Conservation (phyloP, 1,140 invertebrate species). For the Patella vulgata region DNA sequence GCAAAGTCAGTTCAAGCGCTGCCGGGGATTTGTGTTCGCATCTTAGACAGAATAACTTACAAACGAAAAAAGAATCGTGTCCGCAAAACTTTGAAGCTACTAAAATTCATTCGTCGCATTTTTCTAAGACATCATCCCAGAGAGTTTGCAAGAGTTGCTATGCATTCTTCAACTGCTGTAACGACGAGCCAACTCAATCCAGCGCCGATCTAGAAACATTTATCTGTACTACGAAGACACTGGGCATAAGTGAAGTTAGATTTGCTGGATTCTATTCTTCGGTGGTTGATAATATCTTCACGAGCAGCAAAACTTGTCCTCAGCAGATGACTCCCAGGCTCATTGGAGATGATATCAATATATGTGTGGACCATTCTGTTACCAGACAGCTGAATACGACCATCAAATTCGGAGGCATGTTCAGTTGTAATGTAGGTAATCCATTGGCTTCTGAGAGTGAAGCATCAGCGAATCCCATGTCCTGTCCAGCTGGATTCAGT, state of each 20-base stretch:
- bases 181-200: too few species aligned
- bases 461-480: slow-evolving; percentile 9
- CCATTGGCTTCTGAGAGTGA: slow-evolving; percentile 26
- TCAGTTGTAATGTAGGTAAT: slow-evolving; percentile 44
- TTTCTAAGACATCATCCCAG: too few species aligned
- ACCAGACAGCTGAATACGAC: slow-evolving; percentile 33
- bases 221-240: too few species aligned
- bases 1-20: slow-evolving; percentile 9
- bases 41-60: too few species aligned
- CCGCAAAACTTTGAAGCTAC: too few species aligned
- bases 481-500: slow-evolving; percentile 49
- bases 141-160: too few species aligned
- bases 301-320: slow-evolving; percentile 35
- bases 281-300: slow-evolving; percentile 29
- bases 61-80: too few species aligned
- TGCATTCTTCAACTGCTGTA: too few species aligned
- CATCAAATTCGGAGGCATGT: slow-evolving; percentile 48
- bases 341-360: slow-evolving; percentile 18
- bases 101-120: too few species aligned
- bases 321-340: slow-evolving; percentile 24
- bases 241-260: neutral
- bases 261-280: slow-evolving; percentile 44
- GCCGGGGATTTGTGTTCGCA: too few species aligned
- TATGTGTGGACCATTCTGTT: slow-evolving; percentile 46
- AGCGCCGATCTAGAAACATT: too few species aligned